Evolutionary conservation across 2,888 invertebrate species (phyloP), one percentile per base, ranked within the genome.

Genomic region (Xylocampa areola): DNA sequence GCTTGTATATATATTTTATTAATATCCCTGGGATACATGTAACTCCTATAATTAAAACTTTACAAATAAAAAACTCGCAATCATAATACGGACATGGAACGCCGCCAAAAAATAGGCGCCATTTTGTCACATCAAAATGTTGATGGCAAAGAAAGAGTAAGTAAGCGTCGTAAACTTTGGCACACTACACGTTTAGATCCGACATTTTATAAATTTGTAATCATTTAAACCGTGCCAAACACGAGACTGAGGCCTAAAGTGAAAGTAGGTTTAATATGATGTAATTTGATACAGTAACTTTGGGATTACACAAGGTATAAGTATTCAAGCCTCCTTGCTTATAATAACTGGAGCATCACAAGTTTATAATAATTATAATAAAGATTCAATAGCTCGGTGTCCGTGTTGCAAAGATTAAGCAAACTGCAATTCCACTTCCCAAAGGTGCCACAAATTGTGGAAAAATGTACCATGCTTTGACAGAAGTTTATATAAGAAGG

Each of bases 251-350:
- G 72, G 59, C 37, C 37, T 29, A 21, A 71, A 66, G 72, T 50
- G 66, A 71, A 66, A 71, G 72, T 71, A n/a, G n/a, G n/a, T n/a
- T n/a, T n/a, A n/a, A 7, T 23, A 27, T 65, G 50, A 66, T 14
- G 37, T 50, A 43, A 47, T 2, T 25, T 27, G 10, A 40, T n/a
- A 36, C 32, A 36, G 25, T 30, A 40, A 64, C 27, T 68, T 53
- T 4, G 14, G 32, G 30, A 43, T 70, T 69, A 40, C 55, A 29
- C 27, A 65, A 70, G 14, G 13, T 21, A 25, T 25, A 21, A 14
- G 16, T 33, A 33, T 33, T 16, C 30, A 45, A 70, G 44, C 40
- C 65, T 64, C 70, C 40, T 19, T 30, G 49, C 23, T 3, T 11
- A 16, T 39, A 5, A 19, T 48, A 65, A 69, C 30, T 53, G 41